Base-by-base conservation (phyloP, 2,797 vertebrate species). In the Micromesistius poutassou region DNA sequence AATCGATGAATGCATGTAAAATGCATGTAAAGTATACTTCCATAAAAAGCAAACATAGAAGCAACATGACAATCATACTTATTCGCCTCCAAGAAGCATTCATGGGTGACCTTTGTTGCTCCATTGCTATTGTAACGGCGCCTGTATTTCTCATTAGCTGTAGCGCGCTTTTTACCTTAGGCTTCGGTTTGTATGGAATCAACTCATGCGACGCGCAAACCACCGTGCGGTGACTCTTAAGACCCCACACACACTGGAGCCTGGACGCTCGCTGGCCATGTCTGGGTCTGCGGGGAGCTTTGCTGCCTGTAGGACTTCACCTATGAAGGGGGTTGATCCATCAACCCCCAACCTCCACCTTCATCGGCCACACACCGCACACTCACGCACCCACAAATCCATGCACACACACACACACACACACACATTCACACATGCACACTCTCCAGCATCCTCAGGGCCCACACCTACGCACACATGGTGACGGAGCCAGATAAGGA, bases 221-320 rank as follows among this genome's bases (percentile, higher is more conserved):
- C 50, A 19, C 16, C 50, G 2, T 1, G 7, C 4, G 42, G 3
- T 46, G 42, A 46, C 42, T 46, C n/a, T 5, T 5, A 55, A 0
- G 16, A 22, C 16, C 50, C 50, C 19, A 19, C 16, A n/a, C 50
- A 55, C 6, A 19, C 16, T 55, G 76, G 70, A 12, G 77, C 79
- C 76, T 70, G 7, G 5, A 77, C 76, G 74, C 35, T 28, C 14
- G 35, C 14, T 70, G 75, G 73, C 68, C 31, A 75, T 46, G 70
- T 62, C 74, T 77, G 79, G 76, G 40, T 79, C 6, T 66, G 40
- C 74, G 62, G 71, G 50, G 38, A 46, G 30, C 75, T 19, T 14
- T 25, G 78, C 78, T 40, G 74, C 31, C 35, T 74, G 70, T 25
- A 19, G 68, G 62, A 42, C 71, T 68, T 78, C 74, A 83, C 74